A percentile compares a stretch with the other conserved stretches of the same genome.
Evolutionary conservation across 2,113 vertebrate species (phyloP).

Genomic region (Nothobranchius kuhntae): DNA sequence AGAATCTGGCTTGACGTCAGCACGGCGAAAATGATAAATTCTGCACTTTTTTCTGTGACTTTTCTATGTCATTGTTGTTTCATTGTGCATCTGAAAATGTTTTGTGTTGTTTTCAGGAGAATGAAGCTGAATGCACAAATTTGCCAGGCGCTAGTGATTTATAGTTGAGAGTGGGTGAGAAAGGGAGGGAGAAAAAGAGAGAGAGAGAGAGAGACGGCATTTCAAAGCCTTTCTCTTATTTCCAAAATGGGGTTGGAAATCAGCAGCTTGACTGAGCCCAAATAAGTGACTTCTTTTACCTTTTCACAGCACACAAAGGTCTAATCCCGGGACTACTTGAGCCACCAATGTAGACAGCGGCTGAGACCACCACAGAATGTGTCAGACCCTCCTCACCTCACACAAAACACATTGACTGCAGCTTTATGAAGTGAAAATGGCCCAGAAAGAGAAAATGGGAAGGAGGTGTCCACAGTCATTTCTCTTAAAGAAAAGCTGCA

Average conservation of each 20-base stretch:
- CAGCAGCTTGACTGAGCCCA: conserved; percentile 96
- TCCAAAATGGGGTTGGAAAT: conserved; percentile 84
- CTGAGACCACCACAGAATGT: conserved; percentile 92
- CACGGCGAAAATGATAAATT: conserved; percentile 42
- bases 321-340: conserved; percentile 96
- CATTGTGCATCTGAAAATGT: conserved; percentile 44
- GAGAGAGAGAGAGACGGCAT: conserved; percentile 70
- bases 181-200: conserved; percentile 20
- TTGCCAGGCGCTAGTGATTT: conserved; percentile 82
- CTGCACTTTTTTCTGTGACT: conserved; percentile 19
- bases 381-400: conserved; percentile 85
- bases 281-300: conserved; percentile 99
- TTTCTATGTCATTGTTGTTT: conserved; percentile 48
- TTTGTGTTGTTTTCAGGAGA: conserved; percentile 56
- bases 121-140: conserved; percentile 65
- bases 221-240: conserved; percentile 87
- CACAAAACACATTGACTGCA: conserved; percentile 94
- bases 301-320: conserved; percentile 93
- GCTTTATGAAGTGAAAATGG: conserved; percentile 98
- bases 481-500: conserved; percentile 80
- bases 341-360: conserved; percentile 89
- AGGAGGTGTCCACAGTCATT: conserved; percentile 89
- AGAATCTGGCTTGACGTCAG: conserved; percentile 39
- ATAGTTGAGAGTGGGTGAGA: conserved; percentile 77
- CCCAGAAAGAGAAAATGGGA: conserved; percentile 87